phyloP scores from a whole-genome alignment of 1,140 invertebrate genomes.

The Aradophagus sp. region DNA sequence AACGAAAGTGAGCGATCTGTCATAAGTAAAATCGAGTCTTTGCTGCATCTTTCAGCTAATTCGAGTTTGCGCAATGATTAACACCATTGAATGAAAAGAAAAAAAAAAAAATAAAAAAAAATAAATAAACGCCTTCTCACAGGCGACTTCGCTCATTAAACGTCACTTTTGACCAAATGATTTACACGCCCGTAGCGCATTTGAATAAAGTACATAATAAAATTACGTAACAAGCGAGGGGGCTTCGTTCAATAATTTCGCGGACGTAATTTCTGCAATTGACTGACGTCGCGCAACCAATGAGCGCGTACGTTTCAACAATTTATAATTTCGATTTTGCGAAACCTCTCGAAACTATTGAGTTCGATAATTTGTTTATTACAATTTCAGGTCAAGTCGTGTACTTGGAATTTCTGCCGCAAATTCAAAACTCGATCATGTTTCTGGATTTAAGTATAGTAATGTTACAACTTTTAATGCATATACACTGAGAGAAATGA shows the following conservation, averaged over 20 bases:
- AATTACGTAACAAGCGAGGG: constrained; percentile 18
- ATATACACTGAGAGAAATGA: no score
- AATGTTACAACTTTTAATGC: no score
- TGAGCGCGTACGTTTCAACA: constrained; percentile 17
- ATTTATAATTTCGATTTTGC: constrained; percentile 12
- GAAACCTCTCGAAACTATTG: constrained; percentile 6
- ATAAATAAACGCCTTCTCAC: constrained; percentile 32
- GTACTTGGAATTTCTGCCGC: no score
- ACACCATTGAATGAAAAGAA: no score
- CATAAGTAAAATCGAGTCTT: constrained; percentile 2
- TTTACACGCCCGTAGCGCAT: constrained; percentile 38
- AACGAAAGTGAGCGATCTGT: constrained; percentile 17
- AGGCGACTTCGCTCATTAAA: constrained; percentile 20
- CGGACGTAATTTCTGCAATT: constrained; percentile 13
- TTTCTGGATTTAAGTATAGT: no score
- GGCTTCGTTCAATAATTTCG: constrained; percentile 7
- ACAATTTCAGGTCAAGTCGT: no score
- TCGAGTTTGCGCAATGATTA: no score
- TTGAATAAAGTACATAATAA: constrained; percentile 35
- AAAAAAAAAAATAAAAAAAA: no score
- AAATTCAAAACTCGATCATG: no score
- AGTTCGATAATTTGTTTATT: constrained; percentile 9
- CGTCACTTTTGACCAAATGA: constrained; percentile 37
- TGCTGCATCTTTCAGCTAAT: no score
- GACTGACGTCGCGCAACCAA: neutral